Evolutionary conservation across 2,113 vertebrate genomes (phyloP), one percentile per base, ranked within the genome.

Genomic region (Zeus faber): DNA sequence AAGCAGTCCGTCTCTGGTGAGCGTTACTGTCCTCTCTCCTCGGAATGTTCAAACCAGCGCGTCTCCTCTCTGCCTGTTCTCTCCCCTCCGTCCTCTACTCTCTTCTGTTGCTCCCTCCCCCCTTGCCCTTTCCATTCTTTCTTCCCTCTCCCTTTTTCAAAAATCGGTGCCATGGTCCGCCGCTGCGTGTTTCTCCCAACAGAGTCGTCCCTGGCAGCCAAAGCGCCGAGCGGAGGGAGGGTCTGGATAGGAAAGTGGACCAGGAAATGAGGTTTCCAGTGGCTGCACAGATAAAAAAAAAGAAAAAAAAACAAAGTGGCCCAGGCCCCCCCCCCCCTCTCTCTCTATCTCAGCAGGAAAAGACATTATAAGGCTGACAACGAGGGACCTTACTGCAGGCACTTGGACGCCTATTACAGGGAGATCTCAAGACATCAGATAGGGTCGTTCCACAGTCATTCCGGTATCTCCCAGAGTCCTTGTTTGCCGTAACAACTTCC

Each of bases 221-320:
- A 7, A 45, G n/a, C 45, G 6, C 18, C n/a, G 40, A 68, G 49
- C 47, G 67, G 65, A 60, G 7, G 0, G 22, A 72, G 50, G 22
- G 33, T 23, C 54, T 67, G 72, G 70, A 82, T 68, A 14, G 73
- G 67, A 85, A 81, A 11, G 68, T 25, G 27, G 43, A 77, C 56
- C 14, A 61, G 74, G 70, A 87, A 86, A 83, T 84, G 47, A 86
- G 65, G 58, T 85, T 89, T 83, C 80, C 81, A 83, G 77, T 50
- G 54, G 31, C 39, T 57, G 68, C 39, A 40, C 59, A 69, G 75
- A 86, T 77, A 70, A 79, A 80, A 84, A 44, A 80, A 79, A 84
- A 44, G 21, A 23, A 41, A 41, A 41, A 1, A 18, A 18, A 18
- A 9, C 2, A n/a, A n/a, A n/a, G n/a, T n/a, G n/a, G n/a, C n/a